A percentile compares a stretch with the other conserved stretches of the same genome.
phyloP scores from a whole-genome alignment of 2,888 invertebrate species.

The Aphrophora alni region DNA sequence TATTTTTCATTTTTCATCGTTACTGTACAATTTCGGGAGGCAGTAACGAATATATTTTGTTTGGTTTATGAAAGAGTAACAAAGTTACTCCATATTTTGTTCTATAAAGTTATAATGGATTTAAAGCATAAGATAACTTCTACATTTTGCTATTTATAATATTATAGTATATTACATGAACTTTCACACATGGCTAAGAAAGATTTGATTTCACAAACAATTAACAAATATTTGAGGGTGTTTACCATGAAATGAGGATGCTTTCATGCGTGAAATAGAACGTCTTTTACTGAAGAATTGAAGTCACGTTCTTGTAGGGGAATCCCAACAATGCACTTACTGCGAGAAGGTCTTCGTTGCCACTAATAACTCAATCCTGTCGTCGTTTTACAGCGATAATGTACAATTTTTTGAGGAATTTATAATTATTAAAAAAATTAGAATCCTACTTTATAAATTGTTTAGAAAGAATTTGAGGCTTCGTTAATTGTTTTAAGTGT shows the following conservation, averaged over 20 bases:
- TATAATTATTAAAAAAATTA: no score
- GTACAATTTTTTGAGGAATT: not conserved
- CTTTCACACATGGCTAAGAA: not conserved
- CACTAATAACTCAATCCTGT: not conserved
- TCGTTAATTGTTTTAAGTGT: no score
- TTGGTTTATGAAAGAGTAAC: no score
- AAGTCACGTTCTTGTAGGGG: not conserved
- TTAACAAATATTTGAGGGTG: slow-evolving; percentile 4
- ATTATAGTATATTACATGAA: not conserved
- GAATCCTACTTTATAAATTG: no score
- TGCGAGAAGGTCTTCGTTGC: not conserved
- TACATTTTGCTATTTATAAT: no score
- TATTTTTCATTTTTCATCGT: no score
- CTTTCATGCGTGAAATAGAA: not conserved
- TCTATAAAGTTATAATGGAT: no score
- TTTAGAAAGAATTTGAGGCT: no score
- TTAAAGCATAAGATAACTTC: no score
- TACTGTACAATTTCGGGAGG: no score
- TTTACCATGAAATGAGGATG: not conserved
- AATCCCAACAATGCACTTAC: not conserved
- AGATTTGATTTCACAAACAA: not conserved
- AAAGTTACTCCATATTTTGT: no score
- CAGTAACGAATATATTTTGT: no score
- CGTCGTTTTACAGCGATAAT: not conserved
- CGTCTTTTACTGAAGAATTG: not conserved